Base-by-base conservation (phyloP, 1,140 invertebrate species). In the Aricia agestis region DNA sequence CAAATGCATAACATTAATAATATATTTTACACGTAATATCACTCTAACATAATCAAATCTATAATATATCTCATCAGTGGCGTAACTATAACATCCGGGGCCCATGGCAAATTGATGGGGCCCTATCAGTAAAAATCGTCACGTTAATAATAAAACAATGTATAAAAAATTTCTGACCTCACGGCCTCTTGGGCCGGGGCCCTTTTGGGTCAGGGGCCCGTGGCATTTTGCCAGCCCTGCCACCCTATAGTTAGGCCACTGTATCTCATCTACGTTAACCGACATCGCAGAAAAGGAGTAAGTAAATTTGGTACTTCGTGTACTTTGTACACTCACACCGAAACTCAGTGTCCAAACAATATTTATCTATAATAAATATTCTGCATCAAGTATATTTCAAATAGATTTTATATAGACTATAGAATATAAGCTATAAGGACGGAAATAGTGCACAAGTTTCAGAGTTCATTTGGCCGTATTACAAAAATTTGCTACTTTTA, bases 11-110 rank as follows among this genome's bases (percentile, higher is more conserved):
- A 61, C 68, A 58, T 61, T 75, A 75, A 82, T 78, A 78, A 80
- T 79, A 82, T 79, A 78, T 79, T 80, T 77, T 83, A 85, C 76
- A 82, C 76, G 73, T 82, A 84, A 85, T 85, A 85, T 85, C 82
- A 85, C 83, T 82, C 76, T 74, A 77, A 75, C 78, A 82, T 31
- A 61, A 61, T 79, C 71, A 66, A 77, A 78, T 78, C 52, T 72
- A 76, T 79, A 78, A 72, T 79, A 76, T 74, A 79, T 72, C 75
- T 79, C 75, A 77, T 74, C 71, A n/a, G n/a, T n/a, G n/a, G n/a
- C n/a, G n/a, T n/a, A n/a, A n/a, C n/a, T n/a, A n/a, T n/a, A n/a
- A n/a, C n/a, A n/a, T n/a, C n/a, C n/a, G n/a, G n/a, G n/a, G n/a
- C n/a, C n/a, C n/a, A n/a, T n/a, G n/a, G n/a, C n/a, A n/a, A n/a